These are phyloP conservation scores for Coptodon rendalli DNA, from an alignment of 2,113 vertebrate species.

Conservation along the genomic window DNA sequence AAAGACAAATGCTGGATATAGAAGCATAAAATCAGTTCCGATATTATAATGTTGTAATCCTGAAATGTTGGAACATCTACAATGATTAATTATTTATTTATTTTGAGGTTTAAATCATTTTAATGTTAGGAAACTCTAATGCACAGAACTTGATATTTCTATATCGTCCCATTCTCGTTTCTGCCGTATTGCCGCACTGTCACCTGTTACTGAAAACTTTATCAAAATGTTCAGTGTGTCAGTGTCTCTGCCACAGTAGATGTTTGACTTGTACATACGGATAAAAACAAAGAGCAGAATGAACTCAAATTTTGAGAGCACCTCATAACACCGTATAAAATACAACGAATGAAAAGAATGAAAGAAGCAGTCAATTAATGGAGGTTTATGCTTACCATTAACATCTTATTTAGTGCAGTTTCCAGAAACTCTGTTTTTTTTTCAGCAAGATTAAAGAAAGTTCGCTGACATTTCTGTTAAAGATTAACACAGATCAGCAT, in stretches of 20 bases:
- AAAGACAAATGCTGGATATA: not conserved
- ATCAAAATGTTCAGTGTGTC: not conserved
- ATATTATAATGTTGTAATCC: not conserved
- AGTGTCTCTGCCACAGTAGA: not conserved
- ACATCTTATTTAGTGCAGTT: not conserved
- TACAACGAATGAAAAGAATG: not conserved
- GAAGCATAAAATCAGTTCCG: rapidly evolving
- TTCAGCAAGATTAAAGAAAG: not conserved
- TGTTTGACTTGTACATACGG: not conserved
- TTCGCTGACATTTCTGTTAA: not conserved
- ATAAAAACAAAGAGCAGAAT: not conserved
- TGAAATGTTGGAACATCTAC: not conserved
- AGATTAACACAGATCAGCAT: not conserved
- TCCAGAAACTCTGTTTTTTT: not conserved
- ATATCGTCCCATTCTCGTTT: rapidly evolving
- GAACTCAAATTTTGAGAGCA: not conserved
- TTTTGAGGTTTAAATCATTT: not conserved
- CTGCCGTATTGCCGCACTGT: not conserved
- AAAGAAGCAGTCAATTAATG: not conserved
- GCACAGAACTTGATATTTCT: not conserved
- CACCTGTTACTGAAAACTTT: not conserved
- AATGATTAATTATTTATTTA: not conserved
- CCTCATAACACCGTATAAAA: not conserved
- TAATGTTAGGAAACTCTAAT: not conserved
- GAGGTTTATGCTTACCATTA: not conserved